A percentile compares a stretch with the other conserved stretches of the same genome.
Evolutionary conservation across 1,140 invertebrate genomes (phyloP).

Genomic region (Trichonephila clavata): DNA sequence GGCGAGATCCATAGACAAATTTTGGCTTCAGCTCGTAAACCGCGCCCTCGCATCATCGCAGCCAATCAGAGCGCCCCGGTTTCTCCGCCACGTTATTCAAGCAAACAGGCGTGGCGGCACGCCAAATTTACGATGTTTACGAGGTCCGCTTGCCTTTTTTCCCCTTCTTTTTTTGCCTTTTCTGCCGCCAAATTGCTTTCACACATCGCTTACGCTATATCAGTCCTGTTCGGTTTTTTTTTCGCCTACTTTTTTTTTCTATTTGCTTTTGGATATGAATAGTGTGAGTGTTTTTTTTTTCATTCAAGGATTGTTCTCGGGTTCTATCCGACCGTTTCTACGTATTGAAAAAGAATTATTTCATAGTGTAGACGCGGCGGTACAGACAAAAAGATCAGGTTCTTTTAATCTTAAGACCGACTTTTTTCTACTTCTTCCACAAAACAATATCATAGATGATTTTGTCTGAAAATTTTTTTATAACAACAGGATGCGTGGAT

Average conservation of each 20-base stretch:
- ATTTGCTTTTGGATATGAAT: neutral
- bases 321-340: neutral
- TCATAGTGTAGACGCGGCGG: neutral
- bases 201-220: conserved; percentile 52
- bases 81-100: conserved; percentile 40
- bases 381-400: neutral
- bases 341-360: conserved; percentile 32
- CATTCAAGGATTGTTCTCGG: neutral
- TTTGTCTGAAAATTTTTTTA: neutral
- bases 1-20: neutral
- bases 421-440: neutral
- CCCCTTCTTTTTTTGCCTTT: conserved; percentile 29
- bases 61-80: conserved; percentile 21
- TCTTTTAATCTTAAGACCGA: neutral
- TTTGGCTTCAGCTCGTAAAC: conserved; percentile 32
- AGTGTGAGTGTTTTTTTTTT: conserved; percentile 47
- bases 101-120: conserved; percentile 73
- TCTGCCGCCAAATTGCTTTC: conserved; percentile 64
- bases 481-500: neutral
- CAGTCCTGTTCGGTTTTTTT: conserved; percentile 1
- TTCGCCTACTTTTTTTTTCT: neutral
- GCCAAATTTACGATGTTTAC: conserved; percentile 69
- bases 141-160: conserved; percentile 46
- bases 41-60: neutral
- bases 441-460: neutral